A percentile compares a stretch with the other conserved stretches of the same genome.
phyloP scores from a whole-genome alignment of 2,888 invertebrate species.

The Rotaria sp. region DNA sequence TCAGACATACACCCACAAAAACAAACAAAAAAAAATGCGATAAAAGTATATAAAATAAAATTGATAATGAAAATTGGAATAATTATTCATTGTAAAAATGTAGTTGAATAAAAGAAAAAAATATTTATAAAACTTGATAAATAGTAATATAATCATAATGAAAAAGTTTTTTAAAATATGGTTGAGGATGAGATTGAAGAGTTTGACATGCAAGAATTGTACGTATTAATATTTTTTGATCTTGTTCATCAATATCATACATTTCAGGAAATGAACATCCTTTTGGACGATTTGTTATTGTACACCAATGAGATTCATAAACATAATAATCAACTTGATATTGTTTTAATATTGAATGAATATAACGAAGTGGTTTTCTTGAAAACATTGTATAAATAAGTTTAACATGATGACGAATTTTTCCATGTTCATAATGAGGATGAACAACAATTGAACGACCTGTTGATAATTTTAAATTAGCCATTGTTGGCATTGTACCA shows the following conservation, averaged over 20 bases:
- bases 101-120: too few species aligned
- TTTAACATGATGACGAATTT: slow-evolving; percentile 62
- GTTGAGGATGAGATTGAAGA: not conserved
- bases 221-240: not conserved
- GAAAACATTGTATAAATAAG: too few species aligned
- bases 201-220: not conserved
- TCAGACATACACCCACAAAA: not conserved
- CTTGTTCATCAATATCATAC: not conserved
- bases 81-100: not conserved
- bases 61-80: not conserved
- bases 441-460: slow-evolving; percentile 73
- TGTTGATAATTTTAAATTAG: slow-evolving; percentile 71
- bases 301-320: slow-evolving; percentile 37
- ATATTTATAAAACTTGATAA: not conserved
- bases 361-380: slow-evolving; percentile 30
- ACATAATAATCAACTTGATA: slow-evolving; percentile 34
- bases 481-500: slow-evolving; percentile 77
- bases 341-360: slow-evolving; percentile 33
- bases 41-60: not conserved
- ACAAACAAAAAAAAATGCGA: not conserved
- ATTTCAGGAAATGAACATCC: slow-evolving; percentile 7
- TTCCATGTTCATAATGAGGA: slow-evolving; percentile 75
- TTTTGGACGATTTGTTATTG: not conserved
- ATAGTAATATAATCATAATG: not conserved
- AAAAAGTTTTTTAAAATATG: not conserved